These are phyloP conservation scores for Cephalopachus bancanus DNA, from an alignment of 2,797 vertebrate species.

Conservation along the genomic window DNA sequence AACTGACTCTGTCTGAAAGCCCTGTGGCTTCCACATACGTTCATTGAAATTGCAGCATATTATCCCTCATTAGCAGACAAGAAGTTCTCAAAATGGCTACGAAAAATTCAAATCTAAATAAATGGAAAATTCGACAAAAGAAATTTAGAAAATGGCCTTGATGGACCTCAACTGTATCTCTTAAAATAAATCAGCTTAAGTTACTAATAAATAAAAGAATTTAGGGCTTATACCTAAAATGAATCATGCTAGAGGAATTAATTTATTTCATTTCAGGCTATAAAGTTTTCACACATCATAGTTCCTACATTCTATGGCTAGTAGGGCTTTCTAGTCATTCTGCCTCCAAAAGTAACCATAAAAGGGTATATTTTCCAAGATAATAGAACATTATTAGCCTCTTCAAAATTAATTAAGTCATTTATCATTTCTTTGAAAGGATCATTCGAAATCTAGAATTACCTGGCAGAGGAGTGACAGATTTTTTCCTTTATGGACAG, in stretches of 20 bases:
- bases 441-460: constrained; percentile 31
- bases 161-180: not conserved
- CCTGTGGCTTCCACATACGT: not conserved
- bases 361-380: constrained; percentile 1
- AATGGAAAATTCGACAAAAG: constrained; percentile 48
- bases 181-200: not conserved
- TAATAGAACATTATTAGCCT: constrained; percentile 40
- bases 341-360: constrained; percentile 65
- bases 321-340: constrained; percentile 51
- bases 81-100: constrained; percentile 15
- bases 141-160: constrained; percentile 41
- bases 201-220: constrained; percentile 60
- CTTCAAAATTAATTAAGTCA: constrained; percentile 69
- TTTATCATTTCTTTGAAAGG: constrained; percentile 61
- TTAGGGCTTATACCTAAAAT: not conserved
- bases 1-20: not conserved
- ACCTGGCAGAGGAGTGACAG: not conserved
- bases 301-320: constrained; percentile 58
- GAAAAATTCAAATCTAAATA: constrained; percentile 2
- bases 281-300: constrained; percentile 42
- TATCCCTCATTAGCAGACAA: constrained; percentile 50
- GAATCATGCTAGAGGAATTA: constrained; percentile 51
- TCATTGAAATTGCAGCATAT: not conserved
- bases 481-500: constrained; percentile 2
- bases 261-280: constrained; percentile 69